Base-by-base conservation (phyloP, 1,140 invertebrate genomes). In the Rhagoletis pomonella region DNA sequence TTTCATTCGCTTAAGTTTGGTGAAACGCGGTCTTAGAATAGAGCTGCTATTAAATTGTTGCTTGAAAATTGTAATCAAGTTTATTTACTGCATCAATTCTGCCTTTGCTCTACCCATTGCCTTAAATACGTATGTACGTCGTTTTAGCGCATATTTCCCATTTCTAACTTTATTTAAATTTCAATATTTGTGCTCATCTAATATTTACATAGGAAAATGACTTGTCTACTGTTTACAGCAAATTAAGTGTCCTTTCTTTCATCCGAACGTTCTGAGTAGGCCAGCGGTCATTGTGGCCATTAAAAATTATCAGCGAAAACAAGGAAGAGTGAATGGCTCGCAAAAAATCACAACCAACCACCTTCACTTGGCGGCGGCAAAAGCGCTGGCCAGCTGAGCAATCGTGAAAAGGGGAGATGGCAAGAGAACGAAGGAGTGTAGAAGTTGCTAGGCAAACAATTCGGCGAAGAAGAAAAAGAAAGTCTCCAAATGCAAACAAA, bases 171-270 rank as follows among this genome's bases (percentile, higher is more conserved):
- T 73, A 73, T 44, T 44, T 47, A 14, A 47, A 42, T 81, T 81
- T 2, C 44, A 19, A 1, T 50, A 29, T 50, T 81, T 17, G 12
- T 5, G 44, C 4, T 19, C 44, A 9, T 4, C 47, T 9, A 42
- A 55, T 81, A 55, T 81, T 81, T 50, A 42, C 9, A 14, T 55
- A 81, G 47, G 2, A 17, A 55, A 81, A 81, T 81, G 44, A 58
- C n/a, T 81, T 55, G 19, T 29, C 47, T 47, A 2, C 17, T 81
- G 73, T 58, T 81, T 50, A 58, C 73, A 81, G 73, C n/a, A 81
- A 58, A 81, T 81, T 81, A 55, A 12, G 47, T 55, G 73, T 55
- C 47, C 0, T 29, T 29, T 29, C 29, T 29, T 29, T 9, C 47
- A 14, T 47, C 5, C 17, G 17, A 81, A 17, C 9, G 73, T 19